These are phyloP conservation scores for Sebastes vulpes DNA, from an alignment of 2,797 vertebrate species.

Conservation along the genomic window DNA sequence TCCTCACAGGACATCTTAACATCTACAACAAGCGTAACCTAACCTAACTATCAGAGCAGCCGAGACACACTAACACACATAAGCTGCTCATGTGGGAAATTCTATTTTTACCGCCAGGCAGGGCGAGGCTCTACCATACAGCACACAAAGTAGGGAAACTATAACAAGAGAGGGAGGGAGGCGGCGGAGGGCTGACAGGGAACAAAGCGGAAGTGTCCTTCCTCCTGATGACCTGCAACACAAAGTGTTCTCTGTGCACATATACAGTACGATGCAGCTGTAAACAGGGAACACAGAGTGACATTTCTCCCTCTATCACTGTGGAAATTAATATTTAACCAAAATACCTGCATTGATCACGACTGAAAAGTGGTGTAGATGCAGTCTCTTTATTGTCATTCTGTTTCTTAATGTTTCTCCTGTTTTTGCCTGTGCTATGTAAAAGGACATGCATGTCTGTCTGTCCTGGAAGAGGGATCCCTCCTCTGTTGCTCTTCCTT, in stretches of 20 bases:
- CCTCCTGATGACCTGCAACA: conserved; percentile 74
- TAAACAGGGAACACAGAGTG: not conserved
- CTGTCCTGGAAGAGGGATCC: not conserved
- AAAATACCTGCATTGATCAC: not conserved
- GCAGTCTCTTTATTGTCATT: not conserved
- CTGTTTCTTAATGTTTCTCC: not conserved
- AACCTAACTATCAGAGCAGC: conserved; percentile 6
- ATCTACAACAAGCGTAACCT: conserved; percentile 6
- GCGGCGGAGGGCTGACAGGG: conserved; percentile 50
- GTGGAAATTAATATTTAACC: not conserved
- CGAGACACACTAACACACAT: conserved; percentile 65
- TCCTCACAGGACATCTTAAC: not conserved
- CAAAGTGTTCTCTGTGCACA: conserved; percentile 54
- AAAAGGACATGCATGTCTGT: not conserved
- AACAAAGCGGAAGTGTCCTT: conserved; percentile 80
- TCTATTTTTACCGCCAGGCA: conserved; percentile 82
- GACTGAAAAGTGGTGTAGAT: not conserved
- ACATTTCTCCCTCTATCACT: not conserved
- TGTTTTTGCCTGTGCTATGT: not conserved
- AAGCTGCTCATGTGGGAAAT: conserved; percentile 75
- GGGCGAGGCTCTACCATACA: conserved; percentile 80
- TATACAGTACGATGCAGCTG: not conserved
- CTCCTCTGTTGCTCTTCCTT: not conserved
- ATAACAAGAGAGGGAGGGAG: conserved; percentile 65
- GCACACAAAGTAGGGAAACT: conserved; percentile 81